Evolutionary conservation across 2,113 vertebrate species (phyloP).

Genomic region (Osmerus eperlanus): DNA sequence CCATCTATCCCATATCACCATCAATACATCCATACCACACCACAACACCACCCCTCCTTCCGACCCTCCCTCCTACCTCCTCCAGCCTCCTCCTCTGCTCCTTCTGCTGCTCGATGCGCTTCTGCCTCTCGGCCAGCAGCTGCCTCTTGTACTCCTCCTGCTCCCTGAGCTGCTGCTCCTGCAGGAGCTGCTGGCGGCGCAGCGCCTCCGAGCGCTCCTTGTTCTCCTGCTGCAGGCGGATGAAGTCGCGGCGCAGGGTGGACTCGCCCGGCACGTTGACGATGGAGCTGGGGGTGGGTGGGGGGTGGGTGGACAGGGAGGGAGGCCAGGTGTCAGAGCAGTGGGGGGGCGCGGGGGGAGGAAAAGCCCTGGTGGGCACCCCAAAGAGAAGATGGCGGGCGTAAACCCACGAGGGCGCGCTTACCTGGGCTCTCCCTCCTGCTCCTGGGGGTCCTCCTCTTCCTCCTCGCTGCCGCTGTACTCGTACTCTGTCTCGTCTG

Average conservation of each 20-base stretch:
- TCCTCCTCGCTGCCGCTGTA: constrained; percentile 98
- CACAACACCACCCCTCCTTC: too few relatives aligned
- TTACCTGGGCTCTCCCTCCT: constrained; percentile 97
- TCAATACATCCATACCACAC: too few relatives aligned
- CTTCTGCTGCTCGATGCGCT: constrained; percentile 96
- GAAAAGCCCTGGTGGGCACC: too few relatives aligned
- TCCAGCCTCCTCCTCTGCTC: constrained; percentile 92
- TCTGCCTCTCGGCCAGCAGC: constrained; percentile 92
- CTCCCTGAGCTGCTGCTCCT: constrained; percentile 95
- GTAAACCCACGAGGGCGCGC: neutral
- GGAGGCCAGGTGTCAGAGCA: too few relatives aligned
- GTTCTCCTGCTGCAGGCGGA: constrained; percentile 97
- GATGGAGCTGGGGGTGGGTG: constrained; percentile 76
- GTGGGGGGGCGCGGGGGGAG: neutral
- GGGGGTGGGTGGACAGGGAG: too few relatives aligned
- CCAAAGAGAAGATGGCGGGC: too few relatives aligned
- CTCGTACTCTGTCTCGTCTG: constrained; percentile 98
- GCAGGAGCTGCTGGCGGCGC: constrained; percentile 91
- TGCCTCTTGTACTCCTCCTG: constrained; percentile 98
- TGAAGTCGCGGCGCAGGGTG: constrained; percentile 93
- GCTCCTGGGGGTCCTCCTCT: constrained; percentile 94
- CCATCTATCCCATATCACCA: too few relatives aligned
- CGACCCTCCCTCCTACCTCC: constrained; percentile 73
- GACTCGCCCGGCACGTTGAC: constrained; percentile 97
- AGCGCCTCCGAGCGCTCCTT: constrained; percentile 95